Evolutionary conservation across 2,888 invertebrate genomes (phyloP).

Genomic region (Prionchulus punctatus): DNA sequence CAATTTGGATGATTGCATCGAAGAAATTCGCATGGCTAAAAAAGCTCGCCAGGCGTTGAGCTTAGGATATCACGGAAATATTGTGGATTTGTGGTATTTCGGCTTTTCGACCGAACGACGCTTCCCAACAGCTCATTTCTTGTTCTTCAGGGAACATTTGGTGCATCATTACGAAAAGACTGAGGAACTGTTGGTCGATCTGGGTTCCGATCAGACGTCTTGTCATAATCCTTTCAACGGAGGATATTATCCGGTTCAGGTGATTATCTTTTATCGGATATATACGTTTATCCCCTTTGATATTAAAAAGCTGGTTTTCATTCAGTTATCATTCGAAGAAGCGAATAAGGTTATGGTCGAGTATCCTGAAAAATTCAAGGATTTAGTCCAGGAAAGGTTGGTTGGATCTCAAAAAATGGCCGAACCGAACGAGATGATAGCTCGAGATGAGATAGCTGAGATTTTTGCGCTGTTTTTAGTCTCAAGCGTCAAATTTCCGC

Average conservation of each 20-base stretch:
- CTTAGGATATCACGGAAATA: constrained; percentile 45
- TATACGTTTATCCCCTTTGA: too few relatives aligned
- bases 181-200: constrained; percentile 43
- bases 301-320: background rate
- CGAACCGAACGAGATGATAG: too few relatives aligned
- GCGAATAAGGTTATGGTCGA: constrained; percentile 39
- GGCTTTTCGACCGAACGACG: background rate
- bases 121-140: background rate
- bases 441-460: too few relatives aligned
- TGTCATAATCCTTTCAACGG: constrained; percentile 46
- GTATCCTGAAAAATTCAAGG: constrained; percentile 40
- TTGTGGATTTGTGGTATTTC: constrained; percentile 41
- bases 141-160: constrained; percentile 40
- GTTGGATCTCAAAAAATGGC: background rate
- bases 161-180: constrained; percentile 38
- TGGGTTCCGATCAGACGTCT: constrained; percentile 48
- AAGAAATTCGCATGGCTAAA: constrained; percentile 31
- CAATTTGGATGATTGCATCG: constrained; percentile 37
- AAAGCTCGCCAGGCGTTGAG: constrained; percentile 35
- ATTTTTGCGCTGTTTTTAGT: constrained; percentile 26
- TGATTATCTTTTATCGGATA: too few relatives aligned
- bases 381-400: constrained; percentile 41
- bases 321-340: constrained; percentile 38
- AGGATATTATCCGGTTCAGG: constrained; percentile 45
- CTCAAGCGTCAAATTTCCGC: constrained; percentile 43